Evolutionary conservation across 2,888 invertebrate species (phyloP), one percentile per base, ranked within the genome.

Genomic region (Volucella zonaria): DNA sequence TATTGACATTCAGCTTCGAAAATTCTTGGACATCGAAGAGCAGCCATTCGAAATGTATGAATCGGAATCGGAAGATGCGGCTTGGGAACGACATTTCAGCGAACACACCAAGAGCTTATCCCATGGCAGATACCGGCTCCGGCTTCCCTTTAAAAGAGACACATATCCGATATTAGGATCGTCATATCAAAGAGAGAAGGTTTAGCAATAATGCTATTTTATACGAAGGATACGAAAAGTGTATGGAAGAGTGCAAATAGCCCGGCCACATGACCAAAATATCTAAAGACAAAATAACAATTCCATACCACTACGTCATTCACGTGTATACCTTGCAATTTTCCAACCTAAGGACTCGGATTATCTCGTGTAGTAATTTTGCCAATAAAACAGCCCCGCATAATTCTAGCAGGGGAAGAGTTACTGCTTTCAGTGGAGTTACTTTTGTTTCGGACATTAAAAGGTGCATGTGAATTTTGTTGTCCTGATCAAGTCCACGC

Each of bases 91-190:
- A 31, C 18, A 64, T 31, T 64, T 49, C n/a, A 49, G 10, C 38
- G 12, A 38, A 18, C 18, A 45, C 49, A 54, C 54, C 31, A 31
- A 31, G n/a, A 38, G 38, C 1, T 38, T 54, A 31, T 0, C 31
- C 1, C n/a, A 54, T 31, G 54, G 54, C 6, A 11, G 31, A n/a
- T 54, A 31, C n/a, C 31, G 9, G 4, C 3, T 54, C 31, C 54
- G 31, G 8, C 54, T 54, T 54, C 12, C 8, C 1, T n/a, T 54
- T 6, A 54, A 54, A 11, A 3, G 54, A 75, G 2, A 40, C 49
- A 9, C 79, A 86, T 23, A 51, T 51, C 9, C 71, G 71, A 9
- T 81, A 38, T 66, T 76, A 87, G 40, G 18, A 15, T 52, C 52
- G 52, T 31, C 52, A 52, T 31, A 52, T 4, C 23, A 3, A 23